Percentiles rank a stretch among this genome's conserved stretches.
phyloP scores from a whole-genome alignment of 2,113 vertebrate genomes.

The Bettongia penicillata region DNA sequence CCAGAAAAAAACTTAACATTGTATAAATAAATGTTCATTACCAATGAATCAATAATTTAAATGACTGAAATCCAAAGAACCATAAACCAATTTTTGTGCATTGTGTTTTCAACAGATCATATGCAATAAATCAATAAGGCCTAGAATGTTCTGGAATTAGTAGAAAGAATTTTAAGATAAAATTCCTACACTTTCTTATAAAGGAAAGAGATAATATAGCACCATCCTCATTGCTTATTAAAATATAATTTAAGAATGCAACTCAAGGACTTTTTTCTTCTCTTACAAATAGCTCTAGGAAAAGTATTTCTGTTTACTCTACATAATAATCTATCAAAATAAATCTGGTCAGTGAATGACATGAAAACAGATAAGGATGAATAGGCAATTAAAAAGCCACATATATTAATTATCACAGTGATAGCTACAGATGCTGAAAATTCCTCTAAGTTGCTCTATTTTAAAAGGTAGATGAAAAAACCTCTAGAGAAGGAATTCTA shows the following conservation, averaged over 20 bases:
- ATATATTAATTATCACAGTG: slow-evolving; percentile 67
- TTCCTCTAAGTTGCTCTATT: background rate
- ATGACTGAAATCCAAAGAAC: slow-evolving; percentile 39
- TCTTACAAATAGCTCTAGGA: slow-evolving; percentile 58
- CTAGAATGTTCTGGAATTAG: slow-evolving; percentile 40
- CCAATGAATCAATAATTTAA: slow-evolving; percentile 66
- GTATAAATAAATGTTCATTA: slow-evolving; percentile 55
- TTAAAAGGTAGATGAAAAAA: background rate
- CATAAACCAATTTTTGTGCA: slow-evolving; percentile 9
- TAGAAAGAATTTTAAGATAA: background rate
- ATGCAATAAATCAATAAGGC: slow-evolving; percentile 35
- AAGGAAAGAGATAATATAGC: slow-evolving; percentile 54
- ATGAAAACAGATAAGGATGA: slow-evolving; percentile 62
- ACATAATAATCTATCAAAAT: slow-evolving; percentile 77
- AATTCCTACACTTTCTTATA: slow-evolving; percentile 63
- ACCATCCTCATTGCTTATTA: slow-evolving; percentile 73
- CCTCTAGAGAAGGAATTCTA: slow-evolving; percentile 33
- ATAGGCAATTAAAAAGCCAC: slow-evolving; percentile 44
- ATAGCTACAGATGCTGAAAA: background rate
- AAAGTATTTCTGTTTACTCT: slow-evolving; percentile 78
- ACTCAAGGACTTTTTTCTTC: slow-evolving; percentile 72
- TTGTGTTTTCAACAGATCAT: slow-evolving; percentile 12
- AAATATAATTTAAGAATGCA: slow-evolving; percentile 76
- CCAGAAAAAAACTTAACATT: slow-evolving; percentile 47
- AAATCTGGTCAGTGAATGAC: slow-evolving; percentile 61